Conservation (phyloP, 2,888 invertebrate species). For the Lutraria lutraria region DNA sequence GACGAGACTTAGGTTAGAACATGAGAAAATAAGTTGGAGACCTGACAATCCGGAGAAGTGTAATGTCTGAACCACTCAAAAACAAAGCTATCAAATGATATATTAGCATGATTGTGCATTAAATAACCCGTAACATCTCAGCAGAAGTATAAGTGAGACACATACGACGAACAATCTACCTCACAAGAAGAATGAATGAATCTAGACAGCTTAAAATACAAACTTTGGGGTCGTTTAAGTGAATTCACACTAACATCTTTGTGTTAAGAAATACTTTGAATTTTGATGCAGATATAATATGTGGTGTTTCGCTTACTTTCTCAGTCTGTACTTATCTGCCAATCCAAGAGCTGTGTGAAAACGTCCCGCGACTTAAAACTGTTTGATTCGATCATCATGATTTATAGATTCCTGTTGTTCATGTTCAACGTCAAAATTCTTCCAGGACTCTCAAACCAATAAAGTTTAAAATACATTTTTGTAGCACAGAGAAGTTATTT, state of each 20-base stretch:
- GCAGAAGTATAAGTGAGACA: slow-evolving; percentile 23
- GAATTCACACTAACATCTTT: background rate
- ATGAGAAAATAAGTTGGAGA: background rate
- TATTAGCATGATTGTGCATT: slow-evolving; percentile 18
- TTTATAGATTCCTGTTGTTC: too few relatives aligned
- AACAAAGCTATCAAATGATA: background rate
- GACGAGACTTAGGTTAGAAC: background rate
- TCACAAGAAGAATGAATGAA: background rate
- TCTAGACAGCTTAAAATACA: background rate
- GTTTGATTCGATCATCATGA: too few relatives aligned
- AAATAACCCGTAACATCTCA: slow-evolving; percentile 15
- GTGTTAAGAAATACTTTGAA: background rate
- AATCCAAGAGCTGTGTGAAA: too few relatives aligned
- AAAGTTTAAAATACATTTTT: too few relatives aligned
- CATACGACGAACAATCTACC: slow-evolving; percentile 22
- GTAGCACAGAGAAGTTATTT: too few relatives aligned
- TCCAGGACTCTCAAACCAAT: too few relatives aligned
- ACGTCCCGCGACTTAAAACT: too few relatives aligned
- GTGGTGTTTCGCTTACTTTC: background rate
- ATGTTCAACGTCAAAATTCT: too few relatives aligned
- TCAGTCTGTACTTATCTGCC: background rate
- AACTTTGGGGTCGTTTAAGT: background rate
- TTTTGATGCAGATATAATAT: background rate
- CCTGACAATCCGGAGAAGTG: background rate
- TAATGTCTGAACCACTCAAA: background rate